Evolutionary conservation across 2,888 invertebrate genomes (phyloP).

Genomic region (Stenodera caucasica): DNA sequence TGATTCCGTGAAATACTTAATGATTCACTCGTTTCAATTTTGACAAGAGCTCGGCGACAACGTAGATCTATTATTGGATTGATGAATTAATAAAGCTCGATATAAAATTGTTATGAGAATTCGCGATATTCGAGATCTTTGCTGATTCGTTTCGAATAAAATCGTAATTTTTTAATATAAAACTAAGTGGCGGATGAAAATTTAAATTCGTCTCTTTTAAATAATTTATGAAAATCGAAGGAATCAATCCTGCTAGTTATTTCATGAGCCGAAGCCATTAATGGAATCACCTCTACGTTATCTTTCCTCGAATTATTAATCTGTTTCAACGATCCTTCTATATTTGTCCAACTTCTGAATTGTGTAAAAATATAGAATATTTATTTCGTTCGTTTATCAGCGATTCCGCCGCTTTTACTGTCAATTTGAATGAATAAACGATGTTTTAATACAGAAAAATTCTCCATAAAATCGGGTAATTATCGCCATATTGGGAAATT

Average conservation of each 20-base stretch:
- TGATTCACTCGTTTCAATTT: too few relatives aligned
- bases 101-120: too few relatives aligned
- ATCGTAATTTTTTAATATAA: too few relatives aligned
- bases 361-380: neutral
- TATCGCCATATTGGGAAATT: too few relatives aligned
- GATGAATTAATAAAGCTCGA: too few relatives aligned
- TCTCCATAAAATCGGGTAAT: too few relatives aligned
- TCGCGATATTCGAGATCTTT: too few relatives aligned
- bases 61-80: too few relatives aligned
- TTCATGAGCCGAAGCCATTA: neutral
- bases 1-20: too few relatives aligned
- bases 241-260: neutral
- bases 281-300: neutral
- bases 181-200: neutral
- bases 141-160: too few relatives aligned
- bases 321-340: neutral
- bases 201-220: neutral
- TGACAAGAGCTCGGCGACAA: too few relatives aligned
- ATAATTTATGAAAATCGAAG: neutral
- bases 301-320: neutral
- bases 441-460: neutral
- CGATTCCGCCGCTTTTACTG: neutral
- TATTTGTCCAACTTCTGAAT: neutral
- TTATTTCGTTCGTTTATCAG: neutral
- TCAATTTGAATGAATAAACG: neutral